Evolutionary conservation across 2,888 invertebrate species (phyloP).

Genomic region (Ornithoptera alexandrae): DNA sequence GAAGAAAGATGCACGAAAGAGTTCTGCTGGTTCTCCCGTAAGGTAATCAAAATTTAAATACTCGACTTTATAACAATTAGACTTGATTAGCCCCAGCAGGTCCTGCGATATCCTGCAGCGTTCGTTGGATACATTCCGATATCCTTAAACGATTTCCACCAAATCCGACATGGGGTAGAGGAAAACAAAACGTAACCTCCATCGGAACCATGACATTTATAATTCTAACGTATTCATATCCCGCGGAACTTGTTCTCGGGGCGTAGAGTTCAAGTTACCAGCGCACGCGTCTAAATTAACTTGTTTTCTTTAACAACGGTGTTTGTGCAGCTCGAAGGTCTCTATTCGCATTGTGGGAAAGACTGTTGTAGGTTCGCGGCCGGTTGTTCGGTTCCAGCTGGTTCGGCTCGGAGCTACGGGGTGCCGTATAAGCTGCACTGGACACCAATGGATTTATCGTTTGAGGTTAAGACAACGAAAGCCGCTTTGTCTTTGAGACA

Average conservation of each 20-base stretch:
- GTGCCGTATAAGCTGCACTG: constrained; percentile 57
- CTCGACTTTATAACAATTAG: too few relatives aligned
- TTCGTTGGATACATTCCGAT: too few relatives aligned
- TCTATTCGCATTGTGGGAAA: constrained; percentile 18
- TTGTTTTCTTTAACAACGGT: constrained; percentile 5
- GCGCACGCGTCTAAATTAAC: constrained; percentile 14
- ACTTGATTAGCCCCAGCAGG: too few relatives aligned
- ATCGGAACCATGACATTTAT: constrained; percentile 32
- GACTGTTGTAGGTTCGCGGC: constrained; percentile 32
- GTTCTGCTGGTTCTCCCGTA: too few relatives aligned
- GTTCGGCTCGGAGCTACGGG: constrained; percentile 26
- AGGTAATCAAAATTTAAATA: too few relatives aligned
- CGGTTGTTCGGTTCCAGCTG: constrained; percentile 13
- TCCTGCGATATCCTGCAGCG: too few relatives aligned
- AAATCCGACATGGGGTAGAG: constrained; percentile 41
- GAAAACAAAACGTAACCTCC: constrained; percentile 41
- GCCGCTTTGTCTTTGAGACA: constrained; percentile 68
- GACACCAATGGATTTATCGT: constrained; percentile 72
- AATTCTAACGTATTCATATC: constrained; percentile 13
- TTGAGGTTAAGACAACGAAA: constrained; percentile 65
- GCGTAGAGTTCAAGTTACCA: constrained; percentile 11
- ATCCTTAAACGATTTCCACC: constrained; percentile 38
- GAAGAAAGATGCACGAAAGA: too few relatives aligned
- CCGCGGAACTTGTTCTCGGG: background rate
- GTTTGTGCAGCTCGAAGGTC: background rate